phyloP scores from a whole-genome alignment of 2,113 vertebrate genomes.

The Notiomystis cincta region DNA sequence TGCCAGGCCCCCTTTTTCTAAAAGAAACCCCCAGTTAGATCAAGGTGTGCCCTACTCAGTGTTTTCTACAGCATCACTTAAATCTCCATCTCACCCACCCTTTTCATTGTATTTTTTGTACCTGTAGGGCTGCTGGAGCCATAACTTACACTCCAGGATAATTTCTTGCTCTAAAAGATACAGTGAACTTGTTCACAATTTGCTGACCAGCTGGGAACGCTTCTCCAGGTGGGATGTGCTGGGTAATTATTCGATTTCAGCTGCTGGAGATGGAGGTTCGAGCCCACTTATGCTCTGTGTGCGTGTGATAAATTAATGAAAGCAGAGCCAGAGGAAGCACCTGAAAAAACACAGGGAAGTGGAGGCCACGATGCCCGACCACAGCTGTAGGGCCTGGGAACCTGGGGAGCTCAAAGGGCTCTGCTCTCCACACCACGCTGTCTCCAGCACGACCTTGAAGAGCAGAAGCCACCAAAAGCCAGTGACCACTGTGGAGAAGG shows the following conservation, averaged over 20 bases:
- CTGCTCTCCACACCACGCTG: not conserved
- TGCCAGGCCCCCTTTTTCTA: not conserved
- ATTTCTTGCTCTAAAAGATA: constrained; percentile 17
- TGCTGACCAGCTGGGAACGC: not conserved
- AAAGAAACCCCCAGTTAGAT: not conserved
- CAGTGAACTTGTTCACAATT: not conserved
- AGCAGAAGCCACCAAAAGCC: not conserved
- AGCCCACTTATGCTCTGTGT: not conserved
- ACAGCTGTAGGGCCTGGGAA: not conserved
- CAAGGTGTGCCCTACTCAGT: not conserved
- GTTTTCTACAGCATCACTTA: not conserved
- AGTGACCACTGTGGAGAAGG: fast-evolving
- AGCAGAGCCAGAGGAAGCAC: not conserved
- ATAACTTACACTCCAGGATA: not conserved
- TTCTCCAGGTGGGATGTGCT: not conserved
- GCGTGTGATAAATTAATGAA: not conserved
- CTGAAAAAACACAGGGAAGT: not conserved
- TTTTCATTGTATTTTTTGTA: not conserved
- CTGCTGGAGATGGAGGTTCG: not conserved
- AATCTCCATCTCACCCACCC: not conserved
- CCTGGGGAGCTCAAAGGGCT: not conserved
- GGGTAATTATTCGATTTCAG: not conserved
- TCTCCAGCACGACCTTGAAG: fast-evolving
- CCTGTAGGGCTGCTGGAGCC: not conserved
- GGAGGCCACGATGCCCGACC: fast-evolving